Conservation (phyloP, 2,113 vertebrate genomes). For the Eurypyga helias region DNA sequence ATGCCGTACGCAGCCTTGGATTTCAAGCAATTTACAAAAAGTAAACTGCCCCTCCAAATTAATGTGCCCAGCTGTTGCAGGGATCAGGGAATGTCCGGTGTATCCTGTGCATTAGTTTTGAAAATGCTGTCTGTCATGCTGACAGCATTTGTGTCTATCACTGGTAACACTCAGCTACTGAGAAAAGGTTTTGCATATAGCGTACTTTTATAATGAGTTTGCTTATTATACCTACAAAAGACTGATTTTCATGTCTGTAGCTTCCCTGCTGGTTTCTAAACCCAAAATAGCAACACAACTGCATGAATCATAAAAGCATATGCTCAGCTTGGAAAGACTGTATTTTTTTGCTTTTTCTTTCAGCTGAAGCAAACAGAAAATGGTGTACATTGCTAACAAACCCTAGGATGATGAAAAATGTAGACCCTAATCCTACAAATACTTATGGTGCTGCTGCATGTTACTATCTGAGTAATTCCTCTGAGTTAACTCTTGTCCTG, state of each 20-base stretch:
- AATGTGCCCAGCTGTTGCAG: not conserved
- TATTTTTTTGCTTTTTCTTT: not conserved
- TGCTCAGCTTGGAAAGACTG: not conserved
- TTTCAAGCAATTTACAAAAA: not conserved
- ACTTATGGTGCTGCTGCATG: not conserved
- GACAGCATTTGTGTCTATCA: not conserved
- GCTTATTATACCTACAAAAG: conserved; percentile 35
- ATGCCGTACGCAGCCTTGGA: not conserved
- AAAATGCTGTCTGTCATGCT: not conserved
- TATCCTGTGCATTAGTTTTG: not conserved
- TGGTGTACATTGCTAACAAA: not conserved
- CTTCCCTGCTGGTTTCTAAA: conserved; percentile 17
- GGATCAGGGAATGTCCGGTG: not conserved
- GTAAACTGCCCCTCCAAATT: not conserved
- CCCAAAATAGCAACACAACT: conserved; percentile 53
- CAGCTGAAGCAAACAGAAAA: conserved; percentile 45
- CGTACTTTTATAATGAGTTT: conserved; percentile 10
- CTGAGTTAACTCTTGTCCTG: not conserved
- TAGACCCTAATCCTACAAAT: not conserved
- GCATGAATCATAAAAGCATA: conserved; percentile 45
- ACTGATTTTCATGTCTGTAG: conserved; percentile 31
- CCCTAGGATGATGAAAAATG: not conserved
- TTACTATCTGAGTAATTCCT: not conserved
- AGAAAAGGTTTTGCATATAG: not conserved
- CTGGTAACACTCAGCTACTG: not conserved